Percentiles rank a stretch among this genome's conserved stretches.
These are phyloP conservation scores for Bombus ignitus DNA, from an alignment of 1,140 invertebrate genomes.

Conservation along the genomic window DNA sequence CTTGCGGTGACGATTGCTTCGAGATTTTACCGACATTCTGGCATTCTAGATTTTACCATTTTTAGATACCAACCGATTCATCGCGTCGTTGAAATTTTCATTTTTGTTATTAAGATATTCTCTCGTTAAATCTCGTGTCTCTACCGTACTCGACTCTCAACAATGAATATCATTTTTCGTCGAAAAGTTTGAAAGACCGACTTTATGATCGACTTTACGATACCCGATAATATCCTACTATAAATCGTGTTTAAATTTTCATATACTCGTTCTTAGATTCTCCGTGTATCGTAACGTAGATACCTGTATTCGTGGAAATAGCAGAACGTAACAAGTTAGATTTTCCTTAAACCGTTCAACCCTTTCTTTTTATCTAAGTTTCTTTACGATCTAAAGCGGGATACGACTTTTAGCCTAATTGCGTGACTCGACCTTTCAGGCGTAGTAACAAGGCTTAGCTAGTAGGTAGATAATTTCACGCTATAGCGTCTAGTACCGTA, in stretches of 20 bases:
- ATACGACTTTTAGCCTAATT: neutral
- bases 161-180: rapidly evolving
- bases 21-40: too few species aligned
- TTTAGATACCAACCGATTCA: too few species aligned
- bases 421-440: neutral
- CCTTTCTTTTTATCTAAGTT: neutral
- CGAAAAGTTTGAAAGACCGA: too few species aligned
- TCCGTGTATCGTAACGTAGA: neutral
- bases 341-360: neutral
- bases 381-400: too few species aligned
- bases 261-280: too few species aligned
- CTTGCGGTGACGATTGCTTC: slow-evolving; percentile 2
- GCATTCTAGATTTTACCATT: too few species aligned
- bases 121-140: too few species aligned
- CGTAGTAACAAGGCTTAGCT: neutral
- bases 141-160: too few species aligned
- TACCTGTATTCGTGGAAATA: neutral
- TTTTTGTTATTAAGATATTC: rapidly evolving
- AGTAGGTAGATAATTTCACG: neutral
- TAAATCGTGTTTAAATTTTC: too few species aligned
- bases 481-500: neutral
- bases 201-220: too few species aligned
- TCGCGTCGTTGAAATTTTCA: too few species aligned
- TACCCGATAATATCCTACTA: too few species aligned
- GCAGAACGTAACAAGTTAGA: neutral